Conservation (phyloP, 2,113 vertebrate species). For the Otus sunia region DNA sequence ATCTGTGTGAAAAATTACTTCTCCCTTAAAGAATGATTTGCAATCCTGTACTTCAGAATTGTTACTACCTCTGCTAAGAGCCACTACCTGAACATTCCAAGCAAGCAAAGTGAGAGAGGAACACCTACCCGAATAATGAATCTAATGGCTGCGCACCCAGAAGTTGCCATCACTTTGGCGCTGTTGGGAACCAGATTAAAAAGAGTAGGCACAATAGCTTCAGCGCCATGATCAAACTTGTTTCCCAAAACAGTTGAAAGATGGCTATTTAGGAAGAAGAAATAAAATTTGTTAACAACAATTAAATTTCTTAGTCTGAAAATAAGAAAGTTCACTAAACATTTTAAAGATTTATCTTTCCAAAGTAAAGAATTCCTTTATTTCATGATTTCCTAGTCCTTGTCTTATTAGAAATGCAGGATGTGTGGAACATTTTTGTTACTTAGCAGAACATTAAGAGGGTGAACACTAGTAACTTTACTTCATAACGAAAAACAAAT, state of each 20-base stretch:
- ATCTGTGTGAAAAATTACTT: background rate
- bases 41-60: background rate
- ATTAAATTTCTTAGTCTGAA: background rate
- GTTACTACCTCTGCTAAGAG: background rate
- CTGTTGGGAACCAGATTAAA: conserved; percentile 98
- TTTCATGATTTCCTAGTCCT: background rate
- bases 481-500: background rate
- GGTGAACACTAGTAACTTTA: background rate
- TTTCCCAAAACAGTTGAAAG: conserved; percentile 92
- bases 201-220: conserved; percentile 94
- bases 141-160: conserved; percentile 91
- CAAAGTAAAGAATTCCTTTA: background rate
- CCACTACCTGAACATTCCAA: background rate
- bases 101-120: background rate
- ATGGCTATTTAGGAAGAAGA: conserved; percentile 74
- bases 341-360: background rate
- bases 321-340: background rate
- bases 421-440: background rate
- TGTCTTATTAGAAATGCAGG: background rate
- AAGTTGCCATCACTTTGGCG: conserved; percentile 96
- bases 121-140: conserved; percentile 91
- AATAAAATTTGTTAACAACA: background rate
- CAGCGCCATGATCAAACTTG: conserved; percentile 96
- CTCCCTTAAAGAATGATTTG: background rate
- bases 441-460: background rate